Conservation (phyloP, 2,113 vertebrate species). For the Mirounga angustirostris region DNA sequence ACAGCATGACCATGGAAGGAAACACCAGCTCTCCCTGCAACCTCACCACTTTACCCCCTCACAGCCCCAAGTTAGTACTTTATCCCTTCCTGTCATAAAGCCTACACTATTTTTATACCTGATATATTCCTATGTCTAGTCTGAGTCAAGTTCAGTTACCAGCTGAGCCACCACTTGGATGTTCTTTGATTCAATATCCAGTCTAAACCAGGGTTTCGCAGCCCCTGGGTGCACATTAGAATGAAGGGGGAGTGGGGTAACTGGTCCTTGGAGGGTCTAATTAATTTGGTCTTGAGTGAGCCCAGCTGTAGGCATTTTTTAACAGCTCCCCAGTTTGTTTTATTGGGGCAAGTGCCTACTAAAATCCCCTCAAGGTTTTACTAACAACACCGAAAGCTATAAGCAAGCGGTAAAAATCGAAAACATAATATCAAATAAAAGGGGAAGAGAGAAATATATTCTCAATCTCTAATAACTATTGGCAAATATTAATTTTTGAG, state of each 20-base stretch:
- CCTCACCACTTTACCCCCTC: background rate
- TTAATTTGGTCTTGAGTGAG: slow-evolving; percentile 8
- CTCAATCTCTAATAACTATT: background rate
- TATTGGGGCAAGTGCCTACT: background rate
- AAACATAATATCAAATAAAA: slow-evolving; percentile 13
- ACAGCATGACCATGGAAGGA: background rate
- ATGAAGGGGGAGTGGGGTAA: background rate
- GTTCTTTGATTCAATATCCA: slow-evolving; percentile 20
- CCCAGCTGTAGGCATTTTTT: slow-evolving; percentile 34
- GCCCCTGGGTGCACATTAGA: background rate
- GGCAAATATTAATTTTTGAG: slow-evolving; percentile 14
- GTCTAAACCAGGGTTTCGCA: background rate
- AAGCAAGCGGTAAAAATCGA: slow-evolving; percentile 47
- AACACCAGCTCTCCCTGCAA: background rate
- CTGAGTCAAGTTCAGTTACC: background rate
- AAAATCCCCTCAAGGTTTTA: slow-evolving; percentile 50
- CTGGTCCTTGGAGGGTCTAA: background rate
- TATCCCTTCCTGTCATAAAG: background rate
- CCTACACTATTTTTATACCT: background rate
- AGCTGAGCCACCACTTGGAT: slow-evolving; percentile 33
- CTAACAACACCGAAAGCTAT: slow-evolving; percentile 24
- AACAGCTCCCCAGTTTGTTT: slow-evolving; percentile 22
- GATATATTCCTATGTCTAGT: background rate
- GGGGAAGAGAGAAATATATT: background rate
- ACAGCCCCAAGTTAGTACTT: background rate